Conservation (phyloP, 2,888 invertebrate genomes). For the Euzetes globulus region DNA sequence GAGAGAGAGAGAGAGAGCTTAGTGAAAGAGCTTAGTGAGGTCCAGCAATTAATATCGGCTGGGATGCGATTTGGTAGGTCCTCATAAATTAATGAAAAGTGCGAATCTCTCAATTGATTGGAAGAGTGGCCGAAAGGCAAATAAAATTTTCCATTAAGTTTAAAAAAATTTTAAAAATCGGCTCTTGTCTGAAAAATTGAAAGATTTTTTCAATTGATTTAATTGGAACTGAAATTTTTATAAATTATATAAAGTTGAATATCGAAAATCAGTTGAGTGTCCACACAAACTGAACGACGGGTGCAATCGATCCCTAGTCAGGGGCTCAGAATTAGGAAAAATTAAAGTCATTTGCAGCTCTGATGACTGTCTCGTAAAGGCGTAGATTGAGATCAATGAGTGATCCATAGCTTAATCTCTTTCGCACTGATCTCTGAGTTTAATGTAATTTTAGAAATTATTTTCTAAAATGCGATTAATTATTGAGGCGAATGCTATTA, state of each 20-base stretch:
- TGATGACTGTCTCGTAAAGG: not conserved
- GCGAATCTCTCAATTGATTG: not conserved
- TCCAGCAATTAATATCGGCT: no score
- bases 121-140: conserved; percentile 13
- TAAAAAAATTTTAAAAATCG: not conserved
- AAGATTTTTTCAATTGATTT: no score
- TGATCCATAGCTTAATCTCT: not conserved
- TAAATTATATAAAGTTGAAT: no score
- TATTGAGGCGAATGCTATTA: conserved; percentile 9
- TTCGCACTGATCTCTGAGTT: not conserved
- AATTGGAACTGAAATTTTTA: no score
- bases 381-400: conserved; percentile 1
- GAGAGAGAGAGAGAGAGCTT: no score
- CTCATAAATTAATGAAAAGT: not conserved
- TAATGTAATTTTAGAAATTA: conserved; percentile 24
- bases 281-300: not conserved
- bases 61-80: conserved; percentile 7
- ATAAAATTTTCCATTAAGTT: not conserved
- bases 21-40: no score
- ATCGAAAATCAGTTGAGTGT: not conserved
- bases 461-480: not conserved
- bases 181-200: not conserved
- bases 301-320: not conserved
- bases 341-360: no score
- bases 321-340: not conserved